phyloP scores from a whole-genome alignment of 2,797 vertebrate genomes.

The Alauda arvensis region DNA sequence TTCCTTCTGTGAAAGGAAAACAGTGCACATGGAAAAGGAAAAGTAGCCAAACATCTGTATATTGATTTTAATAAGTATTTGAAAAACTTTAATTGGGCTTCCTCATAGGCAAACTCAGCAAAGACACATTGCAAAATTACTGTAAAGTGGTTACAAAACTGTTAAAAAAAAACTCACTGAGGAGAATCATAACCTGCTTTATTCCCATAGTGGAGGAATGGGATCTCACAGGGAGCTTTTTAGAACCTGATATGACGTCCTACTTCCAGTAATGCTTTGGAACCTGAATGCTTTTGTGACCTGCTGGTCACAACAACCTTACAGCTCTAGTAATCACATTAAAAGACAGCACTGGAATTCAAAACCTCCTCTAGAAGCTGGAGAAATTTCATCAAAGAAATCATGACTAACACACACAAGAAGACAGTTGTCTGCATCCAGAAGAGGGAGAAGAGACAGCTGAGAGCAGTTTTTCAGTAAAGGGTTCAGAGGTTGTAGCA shows the following conservation, averaged over 20 bases:
- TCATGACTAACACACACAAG: neutral
- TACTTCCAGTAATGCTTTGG: neutral
- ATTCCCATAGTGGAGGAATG: neutral
- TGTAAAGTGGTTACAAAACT: neutral
- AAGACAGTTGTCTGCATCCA: neutral
- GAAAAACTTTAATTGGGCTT: neutral
- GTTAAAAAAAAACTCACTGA: neutral
- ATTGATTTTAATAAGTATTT: neutral
- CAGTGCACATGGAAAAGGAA: neutral
- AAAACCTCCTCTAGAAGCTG: neutral
- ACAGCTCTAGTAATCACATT: neutral
- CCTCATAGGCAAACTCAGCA: neutral
- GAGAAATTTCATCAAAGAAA: neutral
- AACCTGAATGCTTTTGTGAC: neutral
- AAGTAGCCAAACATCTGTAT: neutral
- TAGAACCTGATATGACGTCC: neutral
- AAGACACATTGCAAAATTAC: neutral
- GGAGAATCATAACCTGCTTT: neutral
- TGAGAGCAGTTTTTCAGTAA: neutral
- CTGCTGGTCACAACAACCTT: neutral
- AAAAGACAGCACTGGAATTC: neutral
- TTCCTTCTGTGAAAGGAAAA: constrained; percentile 15
- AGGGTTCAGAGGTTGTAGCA: neutral
- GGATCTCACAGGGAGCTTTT: neutral
- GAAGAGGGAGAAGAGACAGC: neutral